Conservation (phyloP, 2,113 vertebrate genomes). For the Eretmochelys imbricata region DNA sequence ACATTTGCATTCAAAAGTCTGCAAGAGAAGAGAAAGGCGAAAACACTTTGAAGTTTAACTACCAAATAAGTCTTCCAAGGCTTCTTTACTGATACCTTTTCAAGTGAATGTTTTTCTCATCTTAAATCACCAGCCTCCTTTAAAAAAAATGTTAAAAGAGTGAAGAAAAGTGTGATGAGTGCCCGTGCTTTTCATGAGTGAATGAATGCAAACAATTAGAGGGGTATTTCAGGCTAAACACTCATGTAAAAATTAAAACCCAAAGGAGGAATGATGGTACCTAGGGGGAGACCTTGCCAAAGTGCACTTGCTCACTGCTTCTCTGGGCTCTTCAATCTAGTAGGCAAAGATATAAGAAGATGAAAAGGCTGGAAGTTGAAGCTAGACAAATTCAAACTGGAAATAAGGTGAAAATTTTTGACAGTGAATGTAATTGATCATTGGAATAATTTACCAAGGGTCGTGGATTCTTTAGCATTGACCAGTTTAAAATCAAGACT, state of each 20-base stretch:
- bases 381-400: not conserved
- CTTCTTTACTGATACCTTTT: conserved; percentile 34
- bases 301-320: not conserved
- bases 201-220: conserved; percentile 25
- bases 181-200: not conserved
- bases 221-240: not conserved
- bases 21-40: not conserved
- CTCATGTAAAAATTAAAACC: not conserved
- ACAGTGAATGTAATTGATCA: not conserved
- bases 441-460: not conserved
- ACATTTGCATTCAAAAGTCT: conserved; percentile 45
- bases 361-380: not conserved
- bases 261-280: not conserved
- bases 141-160: conserved; percentile 45
- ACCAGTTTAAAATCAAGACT: not conserved
- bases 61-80: conserved; percentile 16
- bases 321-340: not conserved
- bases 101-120: conserved; percentile 11
- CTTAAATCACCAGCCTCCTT: not conserved
- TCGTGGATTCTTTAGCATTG: not conserved
- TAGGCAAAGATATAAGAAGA: not conserved
- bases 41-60: conserved; percentile 15
- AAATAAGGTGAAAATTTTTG: not conserved
- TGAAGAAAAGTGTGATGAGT: conserved; percentile 19
- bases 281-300: not conserved